Evolutionary conservation across 2,797 vertebrate genomes (phyloP).

Genomic region (Eleutherodactylus coqui): DNA sequence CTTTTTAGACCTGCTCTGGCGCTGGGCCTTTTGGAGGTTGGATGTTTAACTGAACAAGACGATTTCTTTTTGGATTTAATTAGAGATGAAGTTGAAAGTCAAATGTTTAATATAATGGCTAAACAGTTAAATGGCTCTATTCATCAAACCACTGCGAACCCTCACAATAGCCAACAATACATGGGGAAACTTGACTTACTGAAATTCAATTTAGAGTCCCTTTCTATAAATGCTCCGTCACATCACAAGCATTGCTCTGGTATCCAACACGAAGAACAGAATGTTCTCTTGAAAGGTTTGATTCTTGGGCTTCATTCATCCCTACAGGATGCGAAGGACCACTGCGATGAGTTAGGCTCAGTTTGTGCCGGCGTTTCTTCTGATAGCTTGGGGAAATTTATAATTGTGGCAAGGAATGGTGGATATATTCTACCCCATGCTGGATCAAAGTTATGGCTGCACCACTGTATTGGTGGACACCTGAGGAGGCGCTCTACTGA

Average conservation of each 20-base stretch:
- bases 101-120: constrained; percentile 22
- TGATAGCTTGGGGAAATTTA: constrained; percentile 66
- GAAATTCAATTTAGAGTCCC: constrained; percentile 40
- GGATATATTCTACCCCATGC: constrained; percentile 70
- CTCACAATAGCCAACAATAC: background rate
- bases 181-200: constrained; percentile 1
- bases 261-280: constrained; percentile 72
- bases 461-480: constrained; percentile 63
- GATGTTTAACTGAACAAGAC: constrained; percentile 75
- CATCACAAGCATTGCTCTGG: constrained; percentile 67
- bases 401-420: constrained; percentile 72
- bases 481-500: background rate
- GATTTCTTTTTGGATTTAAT: constrained; percentile 67
- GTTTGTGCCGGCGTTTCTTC: constrained; percentile 76
- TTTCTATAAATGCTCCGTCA: background rate
- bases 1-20: constrained; percentile 80
- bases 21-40: constrained; percentile 77
- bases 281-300: constrained; percentile 67
- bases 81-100: constrained; percentile 5
- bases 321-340: constrained; percentile 67
- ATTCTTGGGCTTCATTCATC: constrained; percentile 53
- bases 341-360: constrained; percentile 74
- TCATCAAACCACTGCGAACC: background rate
- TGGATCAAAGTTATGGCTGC: constrained; percentile 75
- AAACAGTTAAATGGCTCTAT: background rate